These are phyloP conservation scores for Thunnus thynnus DNA, from an alignment of 2,113 vertebrate genomes.

Conservation along the genomic window DNA sequence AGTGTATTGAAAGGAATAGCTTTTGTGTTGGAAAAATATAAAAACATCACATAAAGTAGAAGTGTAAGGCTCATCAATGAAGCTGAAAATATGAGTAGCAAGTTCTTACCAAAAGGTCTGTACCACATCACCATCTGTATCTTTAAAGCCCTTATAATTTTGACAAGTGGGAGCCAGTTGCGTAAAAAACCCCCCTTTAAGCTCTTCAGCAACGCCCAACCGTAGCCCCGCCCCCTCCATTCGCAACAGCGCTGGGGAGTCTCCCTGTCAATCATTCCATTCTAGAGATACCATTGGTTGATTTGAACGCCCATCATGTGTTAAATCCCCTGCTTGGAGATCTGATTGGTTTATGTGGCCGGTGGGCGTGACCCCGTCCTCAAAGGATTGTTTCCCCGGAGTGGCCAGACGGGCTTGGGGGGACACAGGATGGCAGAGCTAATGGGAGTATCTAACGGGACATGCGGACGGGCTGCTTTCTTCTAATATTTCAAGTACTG, in stretches of 20 bases:
- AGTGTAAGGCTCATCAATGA: too few relatives aligned
- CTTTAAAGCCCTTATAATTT: conserved; percentile 30
- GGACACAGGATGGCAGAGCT: conserved; percentile 83
- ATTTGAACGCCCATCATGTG: neutral
- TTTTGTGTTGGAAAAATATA: too few relatives aligned
- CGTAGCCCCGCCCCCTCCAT: conserved; percentile 50
- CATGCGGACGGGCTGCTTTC: conserved; percentile 79
- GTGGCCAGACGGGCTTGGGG: conserved; percentile 72
- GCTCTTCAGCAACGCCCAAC: conserved; percentile 71
- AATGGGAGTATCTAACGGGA: conserved; percentile 80
- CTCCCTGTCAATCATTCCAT: conserved; percentile 59
- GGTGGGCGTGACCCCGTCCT: conserved; percentile 49
- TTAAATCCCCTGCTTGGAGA: conserved; percentile 23
- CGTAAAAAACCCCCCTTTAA: conserved; percentile 15
- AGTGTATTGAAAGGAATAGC: too few relatives aligned
- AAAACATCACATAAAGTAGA: too few relatives aligned
- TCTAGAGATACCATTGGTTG: conserved; percentile 51
- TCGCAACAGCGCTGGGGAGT: conserved; percentile 1
- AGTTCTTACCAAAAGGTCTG: too few relatives aligned
- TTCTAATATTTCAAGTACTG: conserved; percentile 71
- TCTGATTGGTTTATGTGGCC: conserved; percentile 68
- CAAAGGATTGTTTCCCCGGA: conserved; percentile 59
- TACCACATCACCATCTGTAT: too few relatives aligned
- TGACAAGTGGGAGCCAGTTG: conserved; percentile 31
- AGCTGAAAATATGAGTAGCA: too few relatives aligned